These are phyloP conservation scores for Diuraphis noxia DNA, from an alignment of 1,140 invertebrate genomes.

Conservation along the genomic window DNA sequence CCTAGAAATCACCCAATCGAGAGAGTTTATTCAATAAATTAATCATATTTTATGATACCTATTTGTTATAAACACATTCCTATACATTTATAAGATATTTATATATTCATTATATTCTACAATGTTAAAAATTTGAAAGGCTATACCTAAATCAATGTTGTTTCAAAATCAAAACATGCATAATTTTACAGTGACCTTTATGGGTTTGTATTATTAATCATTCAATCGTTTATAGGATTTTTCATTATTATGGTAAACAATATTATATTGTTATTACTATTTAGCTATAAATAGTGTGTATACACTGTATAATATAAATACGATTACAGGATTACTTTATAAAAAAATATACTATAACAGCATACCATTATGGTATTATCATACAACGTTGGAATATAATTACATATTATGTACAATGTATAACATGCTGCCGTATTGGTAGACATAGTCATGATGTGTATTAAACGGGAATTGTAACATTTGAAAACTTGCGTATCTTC, in stretches of 20 bases:
- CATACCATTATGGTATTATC: no score
- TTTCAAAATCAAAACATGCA: neutral
- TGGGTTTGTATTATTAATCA: neutral
- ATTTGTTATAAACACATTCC: neutral
- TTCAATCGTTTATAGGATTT: neutral
- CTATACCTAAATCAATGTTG: neutral
- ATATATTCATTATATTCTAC: no score
- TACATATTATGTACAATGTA: no score
- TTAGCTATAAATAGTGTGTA: neutral
- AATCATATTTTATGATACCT: neutral
- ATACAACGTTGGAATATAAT: neutral
- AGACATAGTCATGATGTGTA: neutral
- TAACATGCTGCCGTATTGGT: no score
- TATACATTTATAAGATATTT: neutral
- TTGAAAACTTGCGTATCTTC: no score
- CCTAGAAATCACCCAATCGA: neutral
- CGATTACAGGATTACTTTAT: neutral
- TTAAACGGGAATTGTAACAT: neutral
- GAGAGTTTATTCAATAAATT: neutral
- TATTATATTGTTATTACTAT: constrained; percentile 4
- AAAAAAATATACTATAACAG: neutral
- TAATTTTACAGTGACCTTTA: neutral
- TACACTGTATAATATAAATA: neutral
- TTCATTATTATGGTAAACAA: neutral
- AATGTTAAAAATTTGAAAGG: neutral